Conservation (phyloP, 1,140 invertebrate genomes). For the Pararge aegeria region DNA sequence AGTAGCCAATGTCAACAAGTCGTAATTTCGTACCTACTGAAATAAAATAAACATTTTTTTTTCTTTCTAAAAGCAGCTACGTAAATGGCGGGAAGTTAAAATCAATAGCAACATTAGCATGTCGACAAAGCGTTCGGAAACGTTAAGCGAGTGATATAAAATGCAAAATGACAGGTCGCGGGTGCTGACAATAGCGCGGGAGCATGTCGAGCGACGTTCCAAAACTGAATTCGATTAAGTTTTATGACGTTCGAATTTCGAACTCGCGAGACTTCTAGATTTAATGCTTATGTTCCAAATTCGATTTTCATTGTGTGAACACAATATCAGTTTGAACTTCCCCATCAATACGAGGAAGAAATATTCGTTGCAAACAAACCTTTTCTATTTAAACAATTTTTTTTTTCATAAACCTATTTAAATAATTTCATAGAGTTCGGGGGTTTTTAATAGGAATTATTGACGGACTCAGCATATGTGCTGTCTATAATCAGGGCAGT, state of each 20-base stretch:
- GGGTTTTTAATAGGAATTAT: too few species aligned
- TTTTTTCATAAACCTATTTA: too few species aligned
- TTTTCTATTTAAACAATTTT: too few species aligned
- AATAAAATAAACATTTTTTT: too few species aligned
- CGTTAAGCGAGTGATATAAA: conserved; percentile 35
- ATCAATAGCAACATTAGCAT: conserved; percentile 43
- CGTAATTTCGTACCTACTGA: too few species aligned
- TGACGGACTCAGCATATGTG: too few species aligned
- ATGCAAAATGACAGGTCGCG: conserved; percentile 43
- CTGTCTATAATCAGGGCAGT: too few species aligned
- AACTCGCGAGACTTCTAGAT: conserved; percentile 18
- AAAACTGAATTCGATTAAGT: conserved; percentile 45
- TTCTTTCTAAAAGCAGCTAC: neutral
- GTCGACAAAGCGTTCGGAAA: conserved; percentile 37
- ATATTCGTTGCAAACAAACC: too few species aligned
- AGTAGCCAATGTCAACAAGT: too few species aligned
- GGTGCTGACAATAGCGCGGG: conserved; percentile 44
- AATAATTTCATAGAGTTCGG: too few species aligned
- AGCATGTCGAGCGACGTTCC: conserved; percentile 29
- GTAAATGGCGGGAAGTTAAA: conserved; percentile 19
- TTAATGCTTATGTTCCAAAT: conserved; percentile 3
- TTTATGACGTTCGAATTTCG: conserved; percentile 39
- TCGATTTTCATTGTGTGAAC: conserved; percentile 1
- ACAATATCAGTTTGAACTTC: neutral
- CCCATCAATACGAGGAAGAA: too few species aligned